Conservation (phyloP, 2,797 vertebrate genomes). For the Scomberomorus guttatus region DNA sequence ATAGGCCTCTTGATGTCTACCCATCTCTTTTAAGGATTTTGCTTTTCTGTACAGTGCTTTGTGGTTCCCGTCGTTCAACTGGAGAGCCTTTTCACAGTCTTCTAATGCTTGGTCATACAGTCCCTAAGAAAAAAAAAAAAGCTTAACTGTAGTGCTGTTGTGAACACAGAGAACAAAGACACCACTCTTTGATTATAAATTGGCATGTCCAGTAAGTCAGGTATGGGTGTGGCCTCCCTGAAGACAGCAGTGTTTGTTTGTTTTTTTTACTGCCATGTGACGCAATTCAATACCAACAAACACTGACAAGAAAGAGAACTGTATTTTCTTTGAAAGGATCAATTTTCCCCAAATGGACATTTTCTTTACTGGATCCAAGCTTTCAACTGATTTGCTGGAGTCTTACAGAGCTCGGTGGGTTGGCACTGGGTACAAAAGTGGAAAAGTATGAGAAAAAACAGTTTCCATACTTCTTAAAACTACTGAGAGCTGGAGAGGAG, state of each 20-base stretch:
- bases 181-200: not conserved
- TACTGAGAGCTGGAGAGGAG: not conserved
- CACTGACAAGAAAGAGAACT: not conserved
- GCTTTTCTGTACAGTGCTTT: slow-evolving; percentile 95
- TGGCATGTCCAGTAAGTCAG: slow-evolving; percentile 16
- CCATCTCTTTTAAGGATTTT: slow-evolving; percentile 91
- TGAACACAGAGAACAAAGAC: slow-evolving; percentile 13
- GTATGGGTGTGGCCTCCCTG: slow-evolving; percentile 19
- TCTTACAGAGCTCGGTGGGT: not conserved
- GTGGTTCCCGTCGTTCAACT: slow-evolving; percentile 91
- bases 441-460: too few relatives aligned
- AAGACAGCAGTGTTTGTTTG: not conserved
- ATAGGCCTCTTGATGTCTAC: slow-evolving; percentile 93
- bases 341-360: not conserved
- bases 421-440: too few relatives aligned
- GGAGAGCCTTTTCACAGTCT: slow-evolving; percentile 93
- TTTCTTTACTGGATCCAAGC: not conserved
- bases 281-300: not conserved
- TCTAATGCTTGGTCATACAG: slow-evolving; percentile 92
- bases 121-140: slow-evolving; percentile 86
- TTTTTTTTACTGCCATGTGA: slow-evolving; percentile 20
- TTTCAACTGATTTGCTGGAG: not conserved
- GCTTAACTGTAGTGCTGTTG: not conserved
- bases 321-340: slow-evolving; percentile 8
- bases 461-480: too few relatives aligned